Base-by-base conservation (phyloP, 2,113 vertebrate species). In the Sitta europaea region DNA sequence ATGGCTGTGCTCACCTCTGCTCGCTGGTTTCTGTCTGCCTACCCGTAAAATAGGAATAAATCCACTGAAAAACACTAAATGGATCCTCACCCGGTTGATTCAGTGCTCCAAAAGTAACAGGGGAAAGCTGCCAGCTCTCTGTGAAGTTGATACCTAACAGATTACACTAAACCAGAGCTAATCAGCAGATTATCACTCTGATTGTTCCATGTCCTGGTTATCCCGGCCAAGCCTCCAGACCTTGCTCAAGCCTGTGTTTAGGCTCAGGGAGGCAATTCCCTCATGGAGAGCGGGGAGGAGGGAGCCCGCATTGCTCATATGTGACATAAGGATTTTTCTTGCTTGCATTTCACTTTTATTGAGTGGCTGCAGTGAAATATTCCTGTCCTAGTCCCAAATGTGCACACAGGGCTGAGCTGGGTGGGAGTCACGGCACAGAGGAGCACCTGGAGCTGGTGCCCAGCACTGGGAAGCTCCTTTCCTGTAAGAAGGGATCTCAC, bases 111-210 rank as follows among this genome's bases (percentile, higher is more conserved):
- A 66, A 88, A 90, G 70, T 35, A 77, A 59, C 0, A 0, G 48
- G 48, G 62, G 58, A 88, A 40, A 79, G 45, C 50, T 45, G 88
- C 92, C 96, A 94, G 71, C 19, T 83, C 62, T 87, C 71, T 86
- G 96, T 53, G 72, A 72, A 75, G 7, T 5, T 80, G 83, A 80
- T 42, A 53, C 22, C 58, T 45, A 66, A 38, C 87, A 95, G 96
- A 81, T 94, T 87, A 84, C 54, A 16, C 5, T 85, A 35, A 79
- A 94, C 81, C 82, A 33, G 70, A 33, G 47, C 88, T 77, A 66
- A 94, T 90, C 75, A 90, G 78, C 31, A 90, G 94, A 90, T 86
- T 96, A 95, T 86, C 71, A 10, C 74, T 78, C 27, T 15, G 43
- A 65, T 91, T 86, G 85, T 80, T 86, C 88, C 24, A 14, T 59